Percentiles rank a stretch among this genome's conserved stretches.
Conservation (phyloP, 2,113 vertebrate species). For the Psilopsiagon aymara region DNA sequence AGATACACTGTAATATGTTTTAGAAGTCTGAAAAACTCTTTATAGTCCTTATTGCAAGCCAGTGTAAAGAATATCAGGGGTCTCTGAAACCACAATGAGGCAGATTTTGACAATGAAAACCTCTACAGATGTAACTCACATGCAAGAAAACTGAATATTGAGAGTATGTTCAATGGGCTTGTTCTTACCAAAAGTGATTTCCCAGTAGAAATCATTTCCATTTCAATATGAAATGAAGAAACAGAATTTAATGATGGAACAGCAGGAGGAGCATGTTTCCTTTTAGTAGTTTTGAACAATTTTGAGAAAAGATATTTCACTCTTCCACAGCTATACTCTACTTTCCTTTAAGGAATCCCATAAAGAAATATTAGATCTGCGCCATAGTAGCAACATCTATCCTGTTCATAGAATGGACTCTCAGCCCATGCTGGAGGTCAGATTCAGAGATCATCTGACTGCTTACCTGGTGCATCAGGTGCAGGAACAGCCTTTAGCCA, state of each 20-base stretch:
- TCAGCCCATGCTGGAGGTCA: neutral
- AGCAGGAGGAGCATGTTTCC: neutral
- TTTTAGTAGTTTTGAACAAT: neutral
- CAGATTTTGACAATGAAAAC: neutral
- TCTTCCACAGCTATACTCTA: neutral
- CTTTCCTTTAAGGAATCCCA: neutral
- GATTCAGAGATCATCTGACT: neutral
- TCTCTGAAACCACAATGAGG: neutral
- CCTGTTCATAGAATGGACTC: accelerated
- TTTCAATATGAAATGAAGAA: neutral
- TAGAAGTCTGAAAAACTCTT: neutral
- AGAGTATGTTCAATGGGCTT: neutral
- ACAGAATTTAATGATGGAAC: neutral
- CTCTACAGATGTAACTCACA: neutral
- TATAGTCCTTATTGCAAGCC: neutral
- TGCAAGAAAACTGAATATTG: neutral
- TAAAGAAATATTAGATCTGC: neutral
- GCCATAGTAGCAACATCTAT: neutral
- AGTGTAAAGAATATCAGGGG: neutral
- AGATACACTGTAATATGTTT: neutral
- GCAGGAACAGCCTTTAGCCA: neutral
- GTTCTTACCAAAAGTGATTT: neutral
- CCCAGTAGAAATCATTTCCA: neutral
- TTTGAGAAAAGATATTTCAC: neutral
- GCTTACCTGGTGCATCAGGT: accelerated